Evolutionary conservation across 2,888 invertebrate genomes (phyloP).

Genomic region (Bimastos eiseni): DNA sequence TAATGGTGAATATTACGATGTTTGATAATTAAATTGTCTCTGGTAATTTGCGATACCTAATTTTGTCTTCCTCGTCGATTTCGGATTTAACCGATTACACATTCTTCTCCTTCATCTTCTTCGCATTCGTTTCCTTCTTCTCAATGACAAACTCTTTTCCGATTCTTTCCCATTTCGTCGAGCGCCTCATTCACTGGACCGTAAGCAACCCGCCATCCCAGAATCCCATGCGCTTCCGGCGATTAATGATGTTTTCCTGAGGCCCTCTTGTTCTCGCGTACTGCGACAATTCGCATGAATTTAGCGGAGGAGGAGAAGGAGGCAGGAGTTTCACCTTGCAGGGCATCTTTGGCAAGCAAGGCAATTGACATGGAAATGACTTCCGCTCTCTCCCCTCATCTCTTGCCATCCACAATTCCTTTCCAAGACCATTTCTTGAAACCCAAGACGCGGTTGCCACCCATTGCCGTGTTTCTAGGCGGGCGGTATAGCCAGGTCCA

Average conservation of each 20-base stretch:
- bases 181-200: neutral
- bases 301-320: neutral
- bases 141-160: no score
- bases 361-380: neutral
- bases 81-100: no score
- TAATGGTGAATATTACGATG: no score
- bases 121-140: no score
- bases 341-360: neutral
- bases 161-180: neutral
- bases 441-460: neutral
- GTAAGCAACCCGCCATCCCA: neutral
- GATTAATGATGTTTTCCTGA: neutral
- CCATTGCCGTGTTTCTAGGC: neutral
- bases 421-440: no score
- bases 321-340: neutral
- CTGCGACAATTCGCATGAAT: neutral
- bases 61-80: no score
- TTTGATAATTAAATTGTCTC: no score
- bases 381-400: neutral
- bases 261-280: neutral
- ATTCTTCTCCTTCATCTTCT: no score
- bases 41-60: no score
- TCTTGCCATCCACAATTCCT: neutral
- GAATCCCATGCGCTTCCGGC: neutral
- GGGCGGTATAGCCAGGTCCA: neutral